Base-by-base conservation (phyloP, 2,113 vertebrate species). In the Campylorhamphus procurvoides region DNA sequence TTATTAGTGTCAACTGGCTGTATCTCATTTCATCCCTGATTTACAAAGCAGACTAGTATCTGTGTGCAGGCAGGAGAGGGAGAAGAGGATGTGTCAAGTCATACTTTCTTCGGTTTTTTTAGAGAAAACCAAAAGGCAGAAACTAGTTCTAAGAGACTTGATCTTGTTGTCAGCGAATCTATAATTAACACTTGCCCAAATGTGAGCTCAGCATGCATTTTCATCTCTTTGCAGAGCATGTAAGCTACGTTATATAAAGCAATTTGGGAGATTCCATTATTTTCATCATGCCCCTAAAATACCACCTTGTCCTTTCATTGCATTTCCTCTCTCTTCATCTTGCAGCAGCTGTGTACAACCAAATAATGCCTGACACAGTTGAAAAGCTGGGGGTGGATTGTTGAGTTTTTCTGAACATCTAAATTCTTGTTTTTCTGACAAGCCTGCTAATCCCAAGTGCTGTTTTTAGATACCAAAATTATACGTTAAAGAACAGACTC, bases 391-490 rank as follows among this genome's bases (percentile, higher is more conserved):
- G 91, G 69, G 91, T 96, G 77, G 27, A 90, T 89, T 96, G 80
- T 40, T 97, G 95, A 84, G 67, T 17, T 15, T 16, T 95, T 81
- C 62, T 93, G 60, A 97, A 93, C 77, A 93, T 88, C 94, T 93
- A 90, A 87, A 93, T 96, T 86, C 81, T 95, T 93, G 90, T 90
- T 95, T 95, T 97, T 91, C 50, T 96, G 94, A 96, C 95, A 96
- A 96, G 84, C 27, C 80, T 96, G 83, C 92, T 96, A 96, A 97
- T 92, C 59, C 46, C 93, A 87, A 93, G 28, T 81, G 77, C 49
- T 95, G 92, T 93, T 95, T 96, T 88, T 97, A 96, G 76, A 95
- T 85, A 97, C 76, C 46, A 78, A 96, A 96, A 96, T 97, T 97
- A 97, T 69, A 97, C 69, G 44, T 86, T 93, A 95, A 87, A 87